phyloP scores from a whole-genome alignment of 2,113 vertebrate genomes.

The Alaudala cheleensis region DNA sequence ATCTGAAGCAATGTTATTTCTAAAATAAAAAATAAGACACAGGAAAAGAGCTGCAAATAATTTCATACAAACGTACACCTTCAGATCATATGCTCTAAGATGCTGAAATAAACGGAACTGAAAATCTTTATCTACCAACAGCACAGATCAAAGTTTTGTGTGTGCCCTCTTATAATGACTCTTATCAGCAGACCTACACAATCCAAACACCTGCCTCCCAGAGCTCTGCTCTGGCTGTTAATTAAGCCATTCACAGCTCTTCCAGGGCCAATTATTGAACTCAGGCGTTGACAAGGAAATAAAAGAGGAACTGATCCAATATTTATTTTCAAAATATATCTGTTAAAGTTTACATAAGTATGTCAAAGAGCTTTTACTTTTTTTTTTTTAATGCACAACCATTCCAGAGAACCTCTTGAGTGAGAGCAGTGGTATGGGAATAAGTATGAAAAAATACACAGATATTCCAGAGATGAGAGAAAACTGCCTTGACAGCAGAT shows the following conservation, averaged over 20 bases:
- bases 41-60: not conserved
- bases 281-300: not conserved
- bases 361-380: not conserved
- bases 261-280: not conserved
- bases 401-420: not conserved
- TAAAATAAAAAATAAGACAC: not conserved
- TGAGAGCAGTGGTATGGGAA: not conserved
- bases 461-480: not conserved
- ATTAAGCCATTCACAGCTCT: slow-evolving; percentile 44
- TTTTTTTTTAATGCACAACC: not conserved
- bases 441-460: not conserved
- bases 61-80: not conserved
- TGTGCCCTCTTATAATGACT: not conserved
- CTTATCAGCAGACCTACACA: slow-evolving; percentile 36
- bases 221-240: not conserved
- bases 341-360: not conserved
- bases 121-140: slow-evolving; percentile 1
- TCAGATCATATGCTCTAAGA: not conserved
- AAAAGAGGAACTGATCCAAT: not conserved
- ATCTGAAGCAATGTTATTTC: not conserved
- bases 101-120: not conserved
- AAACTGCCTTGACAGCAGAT: not conserved
- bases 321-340: not conserved
- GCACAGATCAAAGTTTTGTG: not conserved
- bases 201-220: slow-evolving; percentile 41